Evolutionary conservation across 2,113 vertebrate species (phyloP), one percentile per base, ranked within the genome.

Genomic region (Toxotes chatareus): DNA sequence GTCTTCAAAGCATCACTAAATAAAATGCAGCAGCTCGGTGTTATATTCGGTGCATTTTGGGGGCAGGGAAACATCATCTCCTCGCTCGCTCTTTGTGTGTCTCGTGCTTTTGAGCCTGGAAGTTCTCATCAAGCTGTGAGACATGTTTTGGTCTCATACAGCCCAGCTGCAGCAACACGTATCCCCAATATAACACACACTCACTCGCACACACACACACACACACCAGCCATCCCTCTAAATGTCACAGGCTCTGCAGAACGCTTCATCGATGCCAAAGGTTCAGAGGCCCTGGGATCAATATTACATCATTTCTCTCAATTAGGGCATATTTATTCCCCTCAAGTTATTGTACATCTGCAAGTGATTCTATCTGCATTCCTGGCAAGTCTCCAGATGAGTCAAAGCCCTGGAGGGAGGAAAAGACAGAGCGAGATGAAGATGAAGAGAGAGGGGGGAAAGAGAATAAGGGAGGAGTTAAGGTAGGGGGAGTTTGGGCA

Each of bases 271-370:
- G 60, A 42, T 74, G 91, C 71, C 89, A 92, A 72, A 88, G 91
- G 62, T 88, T 93, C 82, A 83, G 90, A 80, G 86, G 91, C 85
- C 76, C 23, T n/a, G 74, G 84, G 82, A 85, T 84, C 91, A 90
- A 91, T 93, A 94, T 91, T 88, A 90, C 88, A 93, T 92, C 75
- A 92, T 86, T 91, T 95, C 93, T 91, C 86, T 88, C 92, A 92
- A 93, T 89, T 93, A 89, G 90, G 72, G 83, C 84, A 87, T 87
- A 79, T 92, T 95, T 94, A 86, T 92, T 93, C 89, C 88, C 87
- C 85, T 90, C 80, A 88, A 83, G 51, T 75, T 73, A 92, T 84
- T 88, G 90, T 91, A 92, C 88, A 84, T 92, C 86, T 89, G 77
- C 75, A 73, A 86, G 87, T 46, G 83, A 91, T 56, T 79, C 85